Evolutionary conservation across 2,888 invertebrate genomes (phyloP), one percentile per base, ranked within the genome.

Genomic region (Pseudococcus jackbeardsleyi): DNA sequence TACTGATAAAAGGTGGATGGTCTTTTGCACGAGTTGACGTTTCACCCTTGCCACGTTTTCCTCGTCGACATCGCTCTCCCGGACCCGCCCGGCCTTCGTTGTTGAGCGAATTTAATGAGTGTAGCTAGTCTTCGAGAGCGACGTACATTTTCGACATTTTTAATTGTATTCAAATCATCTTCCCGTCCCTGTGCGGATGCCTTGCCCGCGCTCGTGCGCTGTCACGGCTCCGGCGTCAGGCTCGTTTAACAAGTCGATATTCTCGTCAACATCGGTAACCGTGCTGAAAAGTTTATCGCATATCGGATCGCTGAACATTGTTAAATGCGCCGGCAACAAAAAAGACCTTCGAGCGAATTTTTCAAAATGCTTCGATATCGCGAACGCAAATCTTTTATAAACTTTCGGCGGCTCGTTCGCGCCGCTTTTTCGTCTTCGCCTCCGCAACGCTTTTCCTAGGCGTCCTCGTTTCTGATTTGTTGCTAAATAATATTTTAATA

Each of bases 241-340:
- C 59, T 59, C 59, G 59, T 72, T 33, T 33, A 72, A 72, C 68
- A 72, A 72, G 68, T 72, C 68, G 68, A 72, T 72, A 72, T 33
- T 72, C 68, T 72, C 68, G 68, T 72, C 33, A 72, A 72, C 68
- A 72, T 22, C 68, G 68, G 12, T 72, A 72, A 72, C 68, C 68
- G 33, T 72, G 68, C 68, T 72, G 68, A 72, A 72, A 72, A 72
- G 68, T 72, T 72, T 72, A 72, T 72, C 68, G 68, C 68, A 33
- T 72, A 72, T 72, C 68, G 68, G 68, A 72, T 72, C 68, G 68
- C 68, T 72, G 68, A 72, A 72, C 68, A 72, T 72, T 72, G 68
- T 72, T 72, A 72, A 72, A 72, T 72, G 68, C 33, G 68, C 68
- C 68, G 68, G 33, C 12, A 72, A 72, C 68, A 72, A 72, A 72